A percentile compares a stretch with the other conserved stretches of the same genome.
Evolutionary conservation across 2,888 invertebrate genomes (phyloP).

Genomic region (Heliconius ismenius): DNA sequence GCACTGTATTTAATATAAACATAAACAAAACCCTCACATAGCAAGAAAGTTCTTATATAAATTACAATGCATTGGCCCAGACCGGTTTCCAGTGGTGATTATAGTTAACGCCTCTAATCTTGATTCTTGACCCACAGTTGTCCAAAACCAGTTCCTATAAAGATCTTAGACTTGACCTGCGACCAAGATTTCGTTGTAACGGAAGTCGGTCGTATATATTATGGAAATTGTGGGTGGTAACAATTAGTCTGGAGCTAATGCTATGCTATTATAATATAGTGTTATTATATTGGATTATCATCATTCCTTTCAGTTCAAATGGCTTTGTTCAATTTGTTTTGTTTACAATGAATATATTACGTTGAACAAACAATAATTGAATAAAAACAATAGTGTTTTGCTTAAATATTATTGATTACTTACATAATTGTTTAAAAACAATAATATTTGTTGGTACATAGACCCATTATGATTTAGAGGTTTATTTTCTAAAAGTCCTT

Average conservation of each 20-base stretch:
- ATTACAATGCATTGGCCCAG: conserved; percentile 61
- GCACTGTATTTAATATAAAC: background rate
- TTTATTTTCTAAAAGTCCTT: too few species aligned
- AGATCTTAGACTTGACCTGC: conserved; percentile 53
- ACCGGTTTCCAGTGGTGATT: conserved; percentile 65
- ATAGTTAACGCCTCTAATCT: conserved; percentile 73
- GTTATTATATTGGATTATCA: conserved; percentile 21
- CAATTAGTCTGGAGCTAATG: conserved; percentile 27
- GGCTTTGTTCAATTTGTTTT: conserved; percentile 22
- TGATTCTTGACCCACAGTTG: conserved; percentile 78
- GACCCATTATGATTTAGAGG: too few species aligned
- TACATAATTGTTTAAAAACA: background rate
- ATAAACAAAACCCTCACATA: background rate
- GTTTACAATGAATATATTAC: conserved; percentile 11
- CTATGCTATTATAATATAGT: background rate
- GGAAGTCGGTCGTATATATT: conserved; percentile 52
- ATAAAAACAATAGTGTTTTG: conserved; percentile 9
- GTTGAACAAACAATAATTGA: conserved; percentile 1
- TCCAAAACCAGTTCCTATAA: conserved; percentile 61
- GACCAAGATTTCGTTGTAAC: conserved; percentile 55
- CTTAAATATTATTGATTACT: conserved; percentile 3
- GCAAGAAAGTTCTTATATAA: conserved; percentile 37
- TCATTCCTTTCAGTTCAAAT: conserved; percentile 8
- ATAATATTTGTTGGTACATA: background rate
- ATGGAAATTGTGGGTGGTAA: conserved; percentile 52